Conservation (phyloP, 2,797 vertebrate species). For the Todus mexicanus region DNA sequence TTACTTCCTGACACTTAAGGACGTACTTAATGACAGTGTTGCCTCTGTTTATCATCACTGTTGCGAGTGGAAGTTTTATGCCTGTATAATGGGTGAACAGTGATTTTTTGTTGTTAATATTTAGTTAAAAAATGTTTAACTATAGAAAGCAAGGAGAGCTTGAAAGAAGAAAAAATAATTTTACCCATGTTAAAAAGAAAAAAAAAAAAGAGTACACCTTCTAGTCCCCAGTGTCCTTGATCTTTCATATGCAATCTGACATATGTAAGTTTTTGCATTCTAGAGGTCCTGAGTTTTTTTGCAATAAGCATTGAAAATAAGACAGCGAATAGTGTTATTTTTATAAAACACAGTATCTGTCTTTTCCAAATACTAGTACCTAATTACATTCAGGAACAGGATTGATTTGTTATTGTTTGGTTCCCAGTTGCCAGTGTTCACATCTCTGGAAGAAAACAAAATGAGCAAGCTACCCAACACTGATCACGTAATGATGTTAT, state of each 20-base stretch:
- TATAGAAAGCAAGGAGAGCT: background rate
- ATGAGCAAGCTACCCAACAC: background rate
- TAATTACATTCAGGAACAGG: background rate
- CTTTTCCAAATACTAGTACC: background rate
- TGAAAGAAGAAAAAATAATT: background rate
- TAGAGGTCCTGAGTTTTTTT: background rate
- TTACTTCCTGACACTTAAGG: background rate
- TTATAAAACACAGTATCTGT: background rate
- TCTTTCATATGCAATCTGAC: background rate
- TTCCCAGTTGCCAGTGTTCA: background rate
- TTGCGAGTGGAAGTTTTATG: background rate
- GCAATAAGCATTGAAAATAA: background rate
- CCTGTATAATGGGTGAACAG: background rate
- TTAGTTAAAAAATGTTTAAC: background rate
- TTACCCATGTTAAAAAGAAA: background rate
- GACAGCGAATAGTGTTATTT: background rate
- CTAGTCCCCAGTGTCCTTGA: background rate
- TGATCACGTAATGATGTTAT: background rate
- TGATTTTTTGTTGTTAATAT: background rate
- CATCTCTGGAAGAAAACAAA: slow-evolving; percentile 6
- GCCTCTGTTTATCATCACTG: background rate
- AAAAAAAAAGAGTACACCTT: background rate
- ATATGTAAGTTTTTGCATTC: background rate
- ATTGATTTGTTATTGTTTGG: slow-evolving; percentile 18
- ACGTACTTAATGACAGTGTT: background rate